A percentile compares a stretch with the other conserved stretches of the same genome.
phyloP scores from a whole-genome alignment of 2,888 invertebrate species.

The Cryptocephalus moraei region DNA sequence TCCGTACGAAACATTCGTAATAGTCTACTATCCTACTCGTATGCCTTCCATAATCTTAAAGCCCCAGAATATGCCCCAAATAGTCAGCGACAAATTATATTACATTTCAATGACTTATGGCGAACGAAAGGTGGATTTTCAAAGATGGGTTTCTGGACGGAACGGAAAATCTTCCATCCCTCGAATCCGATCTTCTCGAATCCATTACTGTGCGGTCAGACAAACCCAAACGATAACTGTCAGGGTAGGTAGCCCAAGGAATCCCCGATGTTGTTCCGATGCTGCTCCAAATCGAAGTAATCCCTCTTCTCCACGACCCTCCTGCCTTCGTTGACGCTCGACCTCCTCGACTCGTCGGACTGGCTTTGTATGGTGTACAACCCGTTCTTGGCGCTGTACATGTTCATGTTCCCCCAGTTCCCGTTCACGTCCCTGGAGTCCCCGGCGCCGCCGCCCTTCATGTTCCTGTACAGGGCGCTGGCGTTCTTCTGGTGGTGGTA shows the following conservation, averaged over 20 bases:
- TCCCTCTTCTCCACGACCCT: conserved; percentile 16
- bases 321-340: conserved; percentile 23
- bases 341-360: conserved; percentile 35
- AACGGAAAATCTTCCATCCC: too few species aligned
- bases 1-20: too few species aligned
- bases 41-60: too few species aligned
- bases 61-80: too few species aligned
- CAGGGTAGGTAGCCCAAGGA: conserved; percentile 53
- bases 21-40: too few species aligned
- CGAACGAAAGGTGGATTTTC: too few species aligned
- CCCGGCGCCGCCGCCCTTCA: conserved; percentile 1
- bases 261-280: conserved; percentile 44
- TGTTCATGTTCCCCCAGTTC: conserved; percentile 15
- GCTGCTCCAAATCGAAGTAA: conserved; percentile 18
- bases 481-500: conserved; percentile 9
- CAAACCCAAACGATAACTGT: too few species aligned
- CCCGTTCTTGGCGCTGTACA: conserved; percentile 37
- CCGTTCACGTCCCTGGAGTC: conserved; percentile 1
- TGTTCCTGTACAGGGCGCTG: conserved; percentile 5
- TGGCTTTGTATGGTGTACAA: conserved; percentile 39
- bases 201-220: too few species aligned
- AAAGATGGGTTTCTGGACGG: too few species aligned
- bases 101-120: too few species aligned
- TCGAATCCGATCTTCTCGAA: too few species aligned
- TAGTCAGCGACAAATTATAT: too few species aligned